Percentiles rank a stretch among this genome's conserved stretches.
These are phyloP conservation scores for Rissa tridactyla DNA, from an alignment of 2,113 vertebrate genomes.

Conservation along the genomic window DNA sequence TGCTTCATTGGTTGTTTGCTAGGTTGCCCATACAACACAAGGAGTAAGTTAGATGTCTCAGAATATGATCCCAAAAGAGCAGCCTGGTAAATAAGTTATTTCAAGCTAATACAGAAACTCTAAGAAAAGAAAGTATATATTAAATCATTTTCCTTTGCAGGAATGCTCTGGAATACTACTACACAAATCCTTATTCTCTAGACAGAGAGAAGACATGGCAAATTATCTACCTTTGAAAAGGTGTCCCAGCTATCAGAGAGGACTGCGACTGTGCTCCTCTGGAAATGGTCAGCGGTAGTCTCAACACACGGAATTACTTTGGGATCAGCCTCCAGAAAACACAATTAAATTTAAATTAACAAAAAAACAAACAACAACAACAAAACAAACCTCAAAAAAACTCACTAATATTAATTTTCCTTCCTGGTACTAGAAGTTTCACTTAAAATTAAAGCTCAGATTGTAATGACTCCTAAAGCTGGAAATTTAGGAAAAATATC, in stretches of 20 bases:
- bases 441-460: background rate
- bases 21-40: background rate
- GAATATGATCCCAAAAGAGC: background rate
- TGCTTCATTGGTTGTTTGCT: background rate
- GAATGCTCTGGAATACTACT: background rate
- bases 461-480: background rate
- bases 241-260: background rate
- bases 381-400: background rate
- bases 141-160: background rate
- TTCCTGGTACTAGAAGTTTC: background rate
- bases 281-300: background rate
- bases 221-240: conserved; percentile 8
- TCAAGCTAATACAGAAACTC: background rate
- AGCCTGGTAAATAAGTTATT: background rate
- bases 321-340: background rate
- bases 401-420: background rate
- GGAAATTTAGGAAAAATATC: background rate
- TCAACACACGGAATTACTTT: background rate
- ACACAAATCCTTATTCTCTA: background rate
- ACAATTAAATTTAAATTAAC: background rate
- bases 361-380: too few species aligned
- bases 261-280: background rate
- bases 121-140: background rate
- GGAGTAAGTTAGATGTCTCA: background rate
- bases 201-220: background rate